These are phyloP conservation scores for Typhlichthys subterraneus DNA, from an alignment of 2,797 vertebrate species.

Conservation along the genomic window DNA sequence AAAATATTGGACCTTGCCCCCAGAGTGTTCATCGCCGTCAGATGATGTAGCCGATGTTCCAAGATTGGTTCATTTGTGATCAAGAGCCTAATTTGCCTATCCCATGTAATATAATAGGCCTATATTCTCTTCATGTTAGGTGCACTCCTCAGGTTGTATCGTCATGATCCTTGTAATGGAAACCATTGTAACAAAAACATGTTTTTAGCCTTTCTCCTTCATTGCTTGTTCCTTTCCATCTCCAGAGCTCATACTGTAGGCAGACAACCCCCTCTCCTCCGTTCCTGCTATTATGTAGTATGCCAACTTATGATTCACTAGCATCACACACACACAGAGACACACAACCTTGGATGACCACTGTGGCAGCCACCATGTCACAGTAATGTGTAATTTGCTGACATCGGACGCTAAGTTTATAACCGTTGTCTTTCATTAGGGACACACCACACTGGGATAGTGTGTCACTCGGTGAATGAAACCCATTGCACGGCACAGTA, in stretches of 20 bases:
- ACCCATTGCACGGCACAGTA: no score
- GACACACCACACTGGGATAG: background rate
- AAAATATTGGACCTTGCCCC: no score
- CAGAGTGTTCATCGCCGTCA: no score
- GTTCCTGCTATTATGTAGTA: background rate
- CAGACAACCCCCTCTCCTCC: no score
- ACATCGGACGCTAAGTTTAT: conserved; percentile 1
- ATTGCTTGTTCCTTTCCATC: no score
- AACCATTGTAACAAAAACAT: background rate
- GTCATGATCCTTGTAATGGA: background rate
- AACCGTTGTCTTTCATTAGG: background rate
- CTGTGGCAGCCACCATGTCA: background rate
- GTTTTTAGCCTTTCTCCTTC: background rate
- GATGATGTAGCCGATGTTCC: no score
- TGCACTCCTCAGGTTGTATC: background rate
- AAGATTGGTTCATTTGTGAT: no score
- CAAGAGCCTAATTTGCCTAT: no score
- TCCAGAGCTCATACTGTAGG: no score
- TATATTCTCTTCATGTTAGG: no score
- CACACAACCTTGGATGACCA: background rate
- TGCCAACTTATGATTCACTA: background rate
- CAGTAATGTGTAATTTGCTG: conserved; percentile 4
- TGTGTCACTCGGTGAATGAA: background rate
- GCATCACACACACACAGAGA: background rate
- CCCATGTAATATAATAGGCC: no score